Base-by-base conservation (phyloP, 2,113 vertebrate species). In the Embiotoca jacksoni region DNA sequence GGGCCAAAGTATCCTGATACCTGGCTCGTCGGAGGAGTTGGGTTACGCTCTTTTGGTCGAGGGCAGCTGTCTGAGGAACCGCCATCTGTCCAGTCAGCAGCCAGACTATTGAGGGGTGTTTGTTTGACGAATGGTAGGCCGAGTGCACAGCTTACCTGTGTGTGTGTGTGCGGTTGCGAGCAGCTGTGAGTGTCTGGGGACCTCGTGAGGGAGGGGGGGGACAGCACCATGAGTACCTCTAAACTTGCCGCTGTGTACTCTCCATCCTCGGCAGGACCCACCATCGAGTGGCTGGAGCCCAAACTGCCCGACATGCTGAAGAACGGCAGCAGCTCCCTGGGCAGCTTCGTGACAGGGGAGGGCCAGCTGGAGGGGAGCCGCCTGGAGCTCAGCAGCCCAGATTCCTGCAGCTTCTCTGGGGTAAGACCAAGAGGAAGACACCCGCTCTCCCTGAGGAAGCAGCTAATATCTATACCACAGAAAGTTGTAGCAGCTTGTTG, bases 251-350 rank as follows among this genome's bases (percentile, higher is more conserved):
- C 92, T 93, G 93, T 95, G 59, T 90, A 91, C 91, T 81, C 72
- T 74, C 78, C 56, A 6, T 84, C 81, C 77, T 72, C 94, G 88
- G 81, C 95, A 99, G 98, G 96, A 81, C 93, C 97, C 6, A 96
- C 96, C 44, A 96, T 99, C 60, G 97, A 95, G 89, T 99, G 98
- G 98, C 90, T 98, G 94, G 98, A 98, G 89, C 97, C 97, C 88
- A 99, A 98, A 93, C 90, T 96, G 78, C 95, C 96, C 8, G 96
- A 98, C 88, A 93, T 96, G 92, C 96, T 98, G 93, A 98, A 97
- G 95, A 98, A 99, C 93, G 97, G 96, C 92, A 94, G 89, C 80
- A 76, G 94, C 62, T 88, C 87, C 2, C 94, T 95, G 83, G 94
- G 94, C 62, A 93, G 94, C 91, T 96, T 96, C 79, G 79, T 93